Evolutionary conservation across 23 tunicate genomes (phyloP), one percentile per base, ranked within the genome.

Genomic region (Phallusia fumigata): DNA sequence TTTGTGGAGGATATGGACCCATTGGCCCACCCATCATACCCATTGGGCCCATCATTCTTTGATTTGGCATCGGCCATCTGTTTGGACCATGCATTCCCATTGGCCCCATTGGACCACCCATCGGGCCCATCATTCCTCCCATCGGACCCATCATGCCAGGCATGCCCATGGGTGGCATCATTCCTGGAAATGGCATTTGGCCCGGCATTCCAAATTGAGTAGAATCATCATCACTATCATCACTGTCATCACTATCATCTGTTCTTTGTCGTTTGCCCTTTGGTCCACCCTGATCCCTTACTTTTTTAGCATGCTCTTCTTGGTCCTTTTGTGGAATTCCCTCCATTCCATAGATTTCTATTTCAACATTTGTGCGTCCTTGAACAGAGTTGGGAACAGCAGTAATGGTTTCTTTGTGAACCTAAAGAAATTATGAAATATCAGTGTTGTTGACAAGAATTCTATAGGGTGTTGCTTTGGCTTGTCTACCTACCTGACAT

Each of bases 341-440:
- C 78, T 96, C 96, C 99, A 96, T 96, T 34, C 99, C 99, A 64
- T 96, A 96, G 52, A 96, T 96, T 81, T 96, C 99, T 33, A 96
- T 91, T 81, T 96, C 99, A 50, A 91, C 87, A 82, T 91, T 90
- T 13, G 93, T 83, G 0, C 99, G 88, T 31, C 96, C 93, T 78
- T 91, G 96, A 12, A 96, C 65, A 18, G 99, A 83, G 76, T 96
- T 96, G 13, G 96, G 99, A 11, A 96, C 92, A 19, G 82, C 93
- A 33, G 90, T 31, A 32, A 96, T 91, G 72, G 79, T 91, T 76
- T 96, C 99, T 53, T 91, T 91, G 90, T 96, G 99, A 44, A 96
- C 99, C 97, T 93, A 65, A 53, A 58, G 75, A 21, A 75, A 74
- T 35, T 16, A 73, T 30, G n/a, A 1, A 40, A 28, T 19, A 12